Base-by-base conservation (phyloP, 2,113 vertebrate genomes). In the Psilopsiagon aurifrons region DNA sequence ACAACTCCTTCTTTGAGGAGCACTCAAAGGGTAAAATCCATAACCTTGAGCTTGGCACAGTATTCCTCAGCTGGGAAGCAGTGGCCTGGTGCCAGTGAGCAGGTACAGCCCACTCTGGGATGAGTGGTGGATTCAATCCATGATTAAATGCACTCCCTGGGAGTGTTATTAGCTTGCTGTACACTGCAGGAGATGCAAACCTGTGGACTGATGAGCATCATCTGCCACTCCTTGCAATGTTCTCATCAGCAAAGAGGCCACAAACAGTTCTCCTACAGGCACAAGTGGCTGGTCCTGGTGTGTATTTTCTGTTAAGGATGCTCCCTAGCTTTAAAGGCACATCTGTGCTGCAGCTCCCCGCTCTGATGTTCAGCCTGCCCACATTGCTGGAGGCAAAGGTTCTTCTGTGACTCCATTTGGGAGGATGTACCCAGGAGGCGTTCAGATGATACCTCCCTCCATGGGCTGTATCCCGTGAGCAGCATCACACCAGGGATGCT, bases 1-100 rank as follows among this genome's bases (percentile, higher is more conserved):
- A 39, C 29, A 8, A 8, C 7, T 11, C 37, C 13, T 46, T n/a
- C 6, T 0, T 0, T 20, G 54, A 78, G 44, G 44, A 74, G 22
- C 28, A 10, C 14, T 71, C 41, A 55, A 55, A 84, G 84, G 66
- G 35, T 68, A 37, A 17, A 85, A 88, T 44, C 59, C 60, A 43
- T 52, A 57, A 80, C 75, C 59, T 70, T 76, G n/a, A 66, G 52
- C 44, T n/a, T 81, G 76, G 39, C n/a, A 23, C 15, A 18, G 33
- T 22, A 14, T 43, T 54, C 37, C 52, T 22, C 15, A 9, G 59
- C 44, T 37, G 24, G 51, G 46, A 64, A 81, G 39, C 66, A 78
- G 46, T n/a, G 18, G 11, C 13, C 25, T 43, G n/a, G 18, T 74
- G 59, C 81, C 55, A 82, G 60, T 0, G 0, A 70, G 46, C 55